Evolutionary conservation across 92 coral and sea anemone species (phyloP).

Genomic region (Pocillopora meandrina): DNA sequence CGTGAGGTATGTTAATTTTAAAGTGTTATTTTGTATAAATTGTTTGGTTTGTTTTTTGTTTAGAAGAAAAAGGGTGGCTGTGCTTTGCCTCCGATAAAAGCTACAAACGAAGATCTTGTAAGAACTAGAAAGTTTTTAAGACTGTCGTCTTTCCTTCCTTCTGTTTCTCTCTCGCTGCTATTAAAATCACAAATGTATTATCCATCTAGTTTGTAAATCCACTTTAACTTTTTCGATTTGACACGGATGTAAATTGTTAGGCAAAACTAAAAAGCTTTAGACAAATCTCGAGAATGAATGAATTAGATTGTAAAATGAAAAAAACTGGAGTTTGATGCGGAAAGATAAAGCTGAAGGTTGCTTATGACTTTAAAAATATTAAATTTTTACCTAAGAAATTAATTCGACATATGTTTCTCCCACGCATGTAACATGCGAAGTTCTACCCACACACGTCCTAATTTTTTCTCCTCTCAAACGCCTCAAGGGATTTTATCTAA

Average conservation of each 20-base stretch:
- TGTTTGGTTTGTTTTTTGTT: conserved; percentile 24
- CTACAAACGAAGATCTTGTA: conserved; percentile 35
- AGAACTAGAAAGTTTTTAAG: background rate
- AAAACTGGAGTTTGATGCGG: background rate
- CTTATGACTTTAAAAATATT: background rate
- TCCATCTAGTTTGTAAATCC: too few relatives aligned
- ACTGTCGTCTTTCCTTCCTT: background rate
- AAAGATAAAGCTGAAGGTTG: background rate
- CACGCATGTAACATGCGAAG: too few relatives aligned
- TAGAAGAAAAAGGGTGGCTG: conserved; percentile 33
- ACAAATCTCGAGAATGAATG: background rate
- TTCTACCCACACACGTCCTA: too few relatives aligned
- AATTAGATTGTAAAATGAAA: background rate
- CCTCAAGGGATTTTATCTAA: too few relatives aligned
- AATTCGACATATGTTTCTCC: too few relatives aligned
- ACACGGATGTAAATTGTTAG: too few relatives aligned
- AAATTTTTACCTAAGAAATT: background rate
- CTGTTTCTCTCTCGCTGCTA: background rate
- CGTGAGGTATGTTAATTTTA: background rate
- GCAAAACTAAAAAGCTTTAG: background rate
- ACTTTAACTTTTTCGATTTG: too few relatives aligned
- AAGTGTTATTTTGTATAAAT: background rate
- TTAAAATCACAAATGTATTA: background rate
- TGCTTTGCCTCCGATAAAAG: conserved; percentile 40
- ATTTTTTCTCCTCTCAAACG: too few relatives aligned